Percentiles rank a stretch among this genome's conserved stretches.
These are phyloP conservation scores for Paramisgurnus dabryanus DNA, from an alignment of 2,113 vertebrate genomes.

Conservation along the genomic window DNA sequence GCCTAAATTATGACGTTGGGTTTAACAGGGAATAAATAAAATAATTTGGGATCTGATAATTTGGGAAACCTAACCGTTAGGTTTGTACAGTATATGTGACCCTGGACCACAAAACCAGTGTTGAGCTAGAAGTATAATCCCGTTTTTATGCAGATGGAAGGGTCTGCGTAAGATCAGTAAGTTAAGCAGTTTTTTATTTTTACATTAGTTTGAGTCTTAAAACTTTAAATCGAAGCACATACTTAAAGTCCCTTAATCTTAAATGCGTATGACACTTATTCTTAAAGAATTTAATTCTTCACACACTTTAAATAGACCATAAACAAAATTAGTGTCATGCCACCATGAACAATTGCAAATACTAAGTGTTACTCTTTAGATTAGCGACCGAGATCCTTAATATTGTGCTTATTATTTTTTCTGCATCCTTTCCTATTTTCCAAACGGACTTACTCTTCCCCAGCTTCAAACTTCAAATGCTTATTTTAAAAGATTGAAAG, in stretches of 20 bases:
- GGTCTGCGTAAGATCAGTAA: too few species aligned
- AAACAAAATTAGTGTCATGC: conserved; percentile 50
- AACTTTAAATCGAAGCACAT: neutral
- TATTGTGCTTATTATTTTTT: conserved; percentile 22
- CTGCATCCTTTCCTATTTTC: conserved; percentile 40
- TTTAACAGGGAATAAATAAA: too few species aligned
- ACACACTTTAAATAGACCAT: conserved; percentile 34
- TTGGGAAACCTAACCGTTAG: too few species aligned
- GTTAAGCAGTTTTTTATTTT: too few species aligned
- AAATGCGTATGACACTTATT: conserved; percentile 32
- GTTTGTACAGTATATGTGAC: too few species aligned
- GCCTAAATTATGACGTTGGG: too few species aligned
- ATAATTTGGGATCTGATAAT: too few species aligned
- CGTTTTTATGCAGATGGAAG: too few species aligned
- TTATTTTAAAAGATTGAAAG: conserved; percentile 44
- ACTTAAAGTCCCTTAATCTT: conserved; percentile 26
- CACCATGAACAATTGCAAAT: conserved; percentile 38
- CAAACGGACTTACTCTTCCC: neutral
- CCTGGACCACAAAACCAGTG: too few species aligned
- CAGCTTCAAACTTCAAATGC: conserved; percentile 36
- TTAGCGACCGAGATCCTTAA: conserved; percentile 12
- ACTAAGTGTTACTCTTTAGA: conserved; percentile 47
- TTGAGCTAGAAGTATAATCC: too few species aligned
- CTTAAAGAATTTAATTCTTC: conserved; percentile 8
- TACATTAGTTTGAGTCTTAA: too few species aligned